Evolutionary conservation across 2,888 invertebrate genomes (phyloP).

Genomic region (Macropis europaea): DNA sequence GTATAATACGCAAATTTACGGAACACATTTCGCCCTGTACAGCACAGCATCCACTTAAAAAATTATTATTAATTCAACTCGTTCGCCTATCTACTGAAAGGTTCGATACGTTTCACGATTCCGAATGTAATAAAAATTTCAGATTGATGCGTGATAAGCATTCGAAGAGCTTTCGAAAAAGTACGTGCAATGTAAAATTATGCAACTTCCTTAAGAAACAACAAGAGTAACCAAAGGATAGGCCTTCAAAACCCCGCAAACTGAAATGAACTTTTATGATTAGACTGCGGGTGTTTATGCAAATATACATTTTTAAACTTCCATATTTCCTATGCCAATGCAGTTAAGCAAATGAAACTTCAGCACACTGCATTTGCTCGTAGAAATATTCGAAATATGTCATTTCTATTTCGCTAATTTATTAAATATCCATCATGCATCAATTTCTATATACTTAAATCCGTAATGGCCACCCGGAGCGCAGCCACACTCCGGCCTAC

Average conservation of each 20-base stretch:
- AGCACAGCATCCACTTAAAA: neutral
- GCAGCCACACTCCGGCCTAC: too few species aligned
- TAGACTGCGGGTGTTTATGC: too few species aligned
- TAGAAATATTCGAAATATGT: too few species aligned
- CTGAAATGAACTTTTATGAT: slow-evolving; percentile 16
- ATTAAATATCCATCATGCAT: too few species aligned
- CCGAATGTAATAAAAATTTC: slow-evolving; percentile 1
- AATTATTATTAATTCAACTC: neutral
- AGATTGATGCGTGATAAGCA: neutral
- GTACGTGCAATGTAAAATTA: slow-evolving; percentile 9
- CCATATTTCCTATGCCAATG: too few species aligned
- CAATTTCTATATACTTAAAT: too few species aligned
- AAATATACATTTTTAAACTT: too few species aligned
- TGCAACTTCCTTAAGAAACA: slow-evolving; percentile 28
- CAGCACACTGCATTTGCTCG: too few species aligned
- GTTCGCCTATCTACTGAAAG: neutral
- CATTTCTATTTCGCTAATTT: too few species aligned
- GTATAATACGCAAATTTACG: neutral
- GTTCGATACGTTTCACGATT: neutral
- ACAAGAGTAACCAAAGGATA: slow-evolving; percentile 36
- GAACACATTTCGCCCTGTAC: neutral
- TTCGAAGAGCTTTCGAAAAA: neutral
- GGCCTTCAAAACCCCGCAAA: slow-evolving; percentile 1
- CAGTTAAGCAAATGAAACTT: too few species aligned
- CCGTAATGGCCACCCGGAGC: too few species aligned